A percentile compares a stretch with the other conserved stretches of the same genome.
Conservation (phyloP, 2,113 vertebrate species). For the Oryzias celebensis region DNA sequence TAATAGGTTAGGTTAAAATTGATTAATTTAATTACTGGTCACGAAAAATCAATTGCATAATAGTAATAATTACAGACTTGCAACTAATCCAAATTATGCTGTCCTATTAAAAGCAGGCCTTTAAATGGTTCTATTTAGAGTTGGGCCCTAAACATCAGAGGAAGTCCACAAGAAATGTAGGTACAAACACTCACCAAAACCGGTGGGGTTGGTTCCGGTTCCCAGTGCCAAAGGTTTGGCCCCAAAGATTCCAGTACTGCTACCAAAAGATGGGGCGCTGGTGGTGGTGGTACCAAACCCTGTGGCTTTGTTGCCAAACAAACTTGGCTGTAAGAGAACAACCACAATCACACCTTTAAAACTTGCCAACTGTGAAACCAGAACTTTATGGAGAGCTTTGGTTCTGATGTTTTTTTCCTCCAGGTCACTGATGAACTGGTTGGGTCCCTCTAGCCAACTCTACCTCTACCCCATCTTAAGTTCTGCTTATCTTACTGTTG, state of each 20-base stretch:
- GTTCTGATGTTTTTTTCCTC: not conserved
- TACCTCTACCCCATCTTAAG: no score
- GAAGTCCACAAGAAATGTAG: not conserved
- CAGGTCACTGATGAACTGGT: not conserved
- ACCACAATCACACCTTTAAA: not conserved
- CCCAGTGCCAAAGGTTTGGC: conserved; percentile 84
- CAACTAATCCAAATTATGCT: no score
- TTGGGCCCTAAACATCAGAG: not conserved
- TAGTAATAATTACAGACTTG: no score
- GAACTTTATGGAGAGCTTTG: not conserved
- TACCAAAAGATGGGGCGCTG: conserved; percentile 90
- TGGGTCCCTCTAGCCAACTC: no score
- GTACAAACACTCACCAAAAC: conserved; percentile 71
- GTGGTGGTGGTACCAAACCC: conserved; percentile 94
- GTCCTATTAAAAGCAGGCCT: not conserved
- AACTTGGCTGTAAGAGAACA: conserved; percentile 73
- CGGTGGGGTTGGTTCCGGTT: conserved; percentile 78
- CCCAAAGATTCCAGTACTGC: conserved; percentile 87
- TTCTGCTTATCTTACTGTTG: no score
- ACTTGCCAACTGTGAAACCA: not conserved
- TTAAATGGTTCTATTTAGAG: no score
- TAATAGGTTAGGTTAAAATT: no score
- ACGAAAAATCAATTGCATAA: no score
- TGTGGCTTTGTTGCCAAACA: conserved; percentile 91
- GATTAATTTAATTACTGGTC: no score